Evolutionary conservation across 35 echinoderm and acorn worm species (phyloP), one percentile per base, ranked within the genome.

Genomic region (Ptychodera flava): DNA sequence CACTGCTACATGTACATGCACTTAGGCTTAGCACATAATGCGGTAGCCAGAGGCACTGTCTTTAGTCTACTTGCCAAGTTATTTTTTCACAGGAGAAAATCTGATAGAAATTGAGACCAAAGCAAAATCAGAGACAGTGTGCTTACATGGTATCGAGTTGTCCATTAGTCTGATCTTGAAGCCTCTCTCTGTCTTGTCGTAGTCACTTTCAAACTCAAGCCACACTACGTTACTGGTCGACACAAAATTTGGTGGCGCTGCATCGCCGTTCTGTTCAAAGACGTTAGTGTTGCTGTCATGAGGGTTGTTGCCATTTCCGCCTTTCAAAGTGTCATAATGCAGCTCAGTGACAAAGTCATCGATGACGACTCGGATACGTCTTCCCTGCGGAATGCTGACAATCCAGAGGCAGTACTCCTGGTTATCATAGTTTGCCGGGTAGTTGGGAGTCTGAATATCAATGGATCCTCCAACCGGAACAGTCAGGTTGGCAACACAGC

Each of bases 271-370:
- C 28, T 97, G 94, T 14, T 31, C 78, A 16, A 97, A 80, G 16
- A 97, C 81, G 22, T 86, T 53, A 0, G 45, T 81, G 22, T 16
- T 78, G 14, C 16, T 16, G 28, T 86, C 84, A 29, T 28, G 1
- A 15, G 88, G 75, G 78, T 91, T 85, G 31, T 64, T 28, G 10
- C 94, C 94, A 38, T 97, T 97, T 35, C 94, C 94, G 28, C 28
- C 91, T 34, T 89, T 86, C 16, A 97, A 45, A 29, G 52, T 81
- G 83, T 97, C 94, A 79, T 97, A 92, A 77, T 89, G 33, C 0
- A 82, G 45, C 76, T 97, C 94, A 27, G 94, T 93, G 1, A 85
- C 82, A 83, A 97, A 97, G 35, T 97, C 92, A 16, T 77, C 78
- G 36, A 97, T 91, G 0, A 97, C n/a, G 35, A 97, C 85, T 32